Evolutionary conservation across 1,140 invertebrate species (phyloP), one percentile per base, ranked within the genome.

Genomic region (Pollicipes pollicipes): DNA sequence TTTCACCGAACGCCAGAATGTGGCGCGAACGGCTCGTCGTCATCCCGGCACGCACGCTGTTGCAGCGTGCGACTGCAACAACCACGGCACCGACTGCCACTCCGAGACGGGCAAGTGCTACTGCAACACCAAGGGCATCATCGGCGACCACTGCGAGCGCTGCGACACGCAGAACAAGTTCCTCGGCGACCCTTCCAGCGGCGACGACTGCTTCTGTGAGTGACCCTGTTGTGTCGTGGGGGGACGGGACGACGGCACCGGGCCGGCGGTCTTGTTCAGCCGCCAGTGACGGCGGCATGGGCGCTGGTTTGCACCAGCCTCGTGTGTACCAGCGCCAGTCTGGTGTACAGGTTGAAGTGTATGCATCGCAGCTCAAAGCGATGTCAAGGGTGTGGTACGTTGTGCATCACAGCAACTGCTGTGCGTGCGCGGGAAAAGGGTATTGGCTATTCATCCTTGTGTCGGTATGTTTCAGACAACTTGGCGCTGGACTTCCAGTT

Each of bases 401-500:
- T 71, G 35, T 58, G 13, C 30, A 70, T 70, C 37, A 72, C 66
- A 77, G 73, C 73, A 72, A 68, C 29, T 21, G 0, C 68, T 69
- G 31, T 17, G 37, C 70, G 26, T 69, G n/a, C n/a, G n/a, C n/a
- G n/a, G n/a, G n/a, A n/a, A n/a, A 58, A 31, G 58, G 30, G 30
- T 29, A 71, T 17, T 58, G 26, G 63, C 32, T 27, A n/a, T 70
- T 67, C n/a, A n/a, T 70, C 75, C 77, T 76, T 75, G 73, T n/a
- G n/a, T n/a, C n/a, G n/a, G n/a, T n/a, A n/a, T n/a, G 76, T 83
- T 81, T 64, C 80, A 96, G 93, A 97, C 82, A 91, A 97, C 76
- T 82, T 99, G 58, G 88, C 91, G 16, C 96, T 97, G 68, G 95
- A 98, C 80, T 99, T 96, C 80, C 93, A 97, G 78, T 98, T 97